Evolutionary conservation across 2,113 vertebrate genomes (phyloP).

Genomic region (Caloenas nicobarica): DNA sequence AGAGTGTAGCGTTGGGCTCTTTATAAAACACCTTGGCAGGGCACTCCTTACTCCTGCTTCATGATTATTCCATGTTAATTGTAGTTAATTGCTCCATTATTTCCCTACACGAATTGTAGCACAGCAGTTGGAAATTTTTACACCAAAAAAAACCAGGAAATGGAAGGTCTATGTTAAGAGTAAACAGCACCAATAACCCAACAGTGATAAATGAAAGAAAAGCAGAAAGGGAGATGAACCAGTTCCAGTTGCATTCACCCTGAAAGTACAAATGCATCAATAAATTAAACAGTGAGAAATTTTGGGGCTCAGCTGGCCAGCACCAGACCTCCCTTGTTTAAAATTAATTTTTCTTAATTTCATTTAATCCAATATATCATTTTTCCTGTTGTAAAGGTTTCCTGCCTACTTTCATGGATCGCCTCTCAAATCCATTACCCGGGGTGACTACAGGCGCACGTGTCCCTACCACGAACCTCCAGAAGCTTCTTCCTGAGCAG

Average conservation of each 20-base stretch:
- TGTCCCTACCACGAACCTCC: neutral
- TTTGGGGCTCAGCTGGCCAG: neutral
- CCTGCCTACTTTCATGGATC: constrained; percentile 46
- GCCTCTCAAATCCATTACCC: constrained; percentile 9
- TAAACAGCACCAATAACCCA: neutral
- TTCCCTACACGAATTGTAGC: neutral
- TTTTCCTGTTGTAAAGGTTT: neutral
- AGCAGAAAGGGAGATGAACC: neutral
- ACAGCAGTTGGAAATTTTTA: constrained; percentile 8
- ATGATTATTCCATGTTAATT: neutral
- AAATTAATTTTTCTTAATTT: constrained; percentile 46
- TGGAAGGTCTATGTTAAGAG: neutral
- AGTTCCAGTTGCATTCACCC: neutral
- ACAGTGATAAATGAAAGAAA: neutral
- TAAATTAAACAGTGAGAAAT: neutral
- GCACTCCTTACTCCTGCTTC: neutral
- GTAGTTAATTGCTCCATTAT: neutral
- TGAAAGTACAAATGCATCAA: constrained; percentile 1
- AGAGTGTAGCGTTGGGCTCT: neutral
- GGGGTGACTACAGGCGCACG: neutral
- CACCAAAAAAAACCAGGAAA: neutral
- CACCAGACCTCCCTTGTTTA: constrained; percentile 14
- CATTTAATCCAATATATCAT: neutral
- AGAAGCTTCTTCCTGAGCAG: neutral
- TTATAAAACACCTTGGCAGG: neutral